Conservation (phyloP, 2,113 vertebrate genomes). For the Mesembrinibis cayennensis region DNA sequence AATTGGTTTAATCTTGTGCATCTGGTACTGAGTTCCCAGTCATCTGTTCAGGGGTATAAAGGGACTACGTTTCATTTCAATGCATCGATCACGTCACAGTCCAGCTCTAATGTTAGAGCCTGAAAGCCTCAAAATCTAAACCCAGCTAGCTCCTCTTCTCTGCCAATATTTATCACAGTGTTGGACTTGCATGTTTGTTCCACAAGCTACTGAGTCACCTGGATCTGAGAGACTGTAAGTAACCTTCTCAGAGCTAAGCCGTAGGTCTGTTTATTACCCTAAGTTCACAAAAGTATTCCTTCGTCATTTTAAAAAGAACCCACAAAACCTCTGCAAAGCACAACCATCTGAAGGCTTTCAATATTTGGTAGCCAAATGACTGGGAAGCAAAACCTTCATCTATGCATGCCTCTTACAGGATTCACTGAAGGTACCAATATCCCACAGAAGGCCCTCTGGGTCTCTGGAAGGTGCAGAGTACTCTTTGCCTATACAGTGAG, state of each 20-base stretch:
- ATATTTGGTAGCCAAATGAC: neutral
- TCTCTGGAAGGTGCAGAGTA: constrained; percentile 46
- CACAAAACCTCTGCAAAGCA: neutral
- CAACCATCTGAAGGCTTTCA: neutral
- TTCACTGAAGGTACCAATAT: constrained; percentile 42
- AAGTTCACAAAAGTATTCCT: neutral
- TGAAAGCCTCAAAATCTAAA: neutral
- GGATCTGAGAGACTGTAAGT: neutral
- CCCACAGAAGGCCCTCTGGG: constrained; percentile 13
- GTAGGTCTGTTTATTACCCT: neutral
- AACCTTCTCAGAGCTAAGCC: neutral
- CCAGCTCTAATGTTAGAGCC: neutral
- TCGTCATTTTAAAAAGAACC: neutral
- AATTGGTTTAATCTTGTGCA: constrained; percentile 35
- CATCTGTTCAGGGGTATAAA: neutral
- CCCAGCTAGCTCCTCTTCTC: neutral
- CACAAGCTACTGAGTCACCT: neutral
- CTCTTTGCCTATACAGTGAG: constrained; percentile 33
- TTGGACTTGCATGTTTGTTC: neutral
- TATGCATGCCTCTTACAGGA: neutral
- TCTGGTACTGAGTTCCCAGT: neutral
- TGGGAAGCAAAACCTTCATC: neutral
- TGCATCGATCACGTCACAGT: neutral
- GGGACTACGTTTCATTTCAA: neutral
- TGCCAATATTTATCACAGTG: neutral